Evolutionary conservation across 2,797 vertebrate species (phyloP).

Genomic region (Falco peregrinus): DNA sequence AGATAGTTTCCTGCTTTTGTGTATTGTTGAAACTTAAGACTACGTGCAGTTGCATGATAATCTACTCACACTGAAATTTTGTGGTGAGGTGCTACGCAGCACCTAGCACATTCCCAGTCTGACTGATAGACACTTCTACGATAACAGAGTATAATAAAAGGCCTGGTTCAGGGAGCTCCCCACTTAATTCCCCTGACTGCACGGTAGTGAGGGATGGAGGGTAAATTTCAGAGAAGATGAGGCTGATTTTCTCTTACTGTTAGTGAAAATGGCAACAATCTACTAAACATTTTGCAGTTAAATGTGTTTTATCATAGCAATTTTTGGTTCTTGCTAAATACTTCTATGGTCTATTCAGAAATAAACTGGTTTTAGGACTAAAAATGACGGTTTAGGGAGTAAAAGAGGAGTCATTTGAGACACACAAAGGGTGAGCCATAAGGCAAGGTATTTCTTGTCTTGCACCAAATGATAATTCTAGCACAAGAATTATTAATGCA

Average conservation of each 20-base stretch:
- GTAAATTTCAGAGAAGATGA: not conserved
- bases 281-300: not conserved
- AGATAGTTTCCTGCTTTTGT: not conserved
- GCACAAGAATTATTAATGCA: conserved; percentile 17
- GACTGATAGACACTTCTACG: not conserved
- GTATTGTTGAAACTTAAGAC: not conserved
- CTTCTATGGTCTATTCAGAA: not conserved
- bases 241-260: not conserved
- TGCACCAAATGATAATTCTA: conserved; percentile 18
- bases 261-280: not conserved
- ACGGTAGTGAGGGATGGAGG: not conserved
- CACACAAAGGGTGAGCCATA: not conserved
- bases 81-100: not conserved
- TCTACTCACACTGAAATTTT: not conserved
- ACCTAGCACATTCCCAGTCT: not conserved
- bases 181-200: not conserved
- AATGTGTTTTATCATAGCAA: not conserved
- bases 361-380: not conserved
- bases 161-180: not conserved
- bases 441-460: not conserved
- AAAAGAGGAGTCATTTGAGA: not conserved
- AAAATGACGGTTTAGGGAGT: not conserved
- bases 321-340: not conserved
- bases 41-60: not conserved
- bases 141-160: not conserved